Percentiles rank a stretch among this genome's conserved stretches.
Evolutionary conservation across 2,888 invertebrate genomes (phyloP).

Genomic region (Acleris literana): DNA sequence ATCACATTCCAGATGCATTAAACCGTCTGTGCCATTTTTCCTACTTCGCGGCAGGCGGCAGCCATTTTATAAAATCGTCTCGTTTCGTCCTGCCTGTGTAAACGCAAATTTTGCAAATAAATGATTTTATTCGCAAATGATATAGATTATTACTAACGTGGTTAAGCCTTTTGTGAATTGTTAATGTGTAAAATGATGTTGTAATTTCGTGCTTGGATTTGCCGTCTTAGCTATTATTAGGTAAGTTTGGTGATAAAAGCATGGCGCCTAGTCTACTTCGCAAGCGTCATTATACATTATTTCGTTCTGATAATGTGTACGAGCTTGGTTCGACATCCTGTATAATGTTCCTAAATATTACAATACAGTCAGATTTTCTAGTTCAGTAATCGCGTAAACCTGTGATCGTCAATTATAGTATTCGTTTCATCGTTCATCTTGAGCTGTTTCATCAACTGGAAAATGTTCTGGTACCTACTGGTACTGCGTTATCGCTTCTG

Average conservation of each 20-base stretch:
- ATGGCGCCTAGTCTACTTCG: slow-evolving; percentile 21
- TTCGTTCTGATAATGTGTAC: too few relatives aligned
- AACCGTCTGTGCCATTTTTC: slow-evolving; percentile 17
- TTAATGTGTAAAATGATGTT: slow-evolving; percentile 45
- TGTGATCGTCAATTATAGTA: too few relatives aligned
- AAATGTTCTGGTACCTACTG: too few relatives aligned
- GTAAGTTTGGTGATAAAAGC: slow-evolving; percentile 50
- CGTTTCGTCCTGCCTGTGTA: slow-evolving; percentile 14
- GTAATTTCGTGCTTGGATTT: slow-evolving; percentile 46
- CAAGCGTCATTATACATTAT: slow-evolving; percentile 12
- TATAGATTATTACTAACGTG: slow-evolving; percentile 46
- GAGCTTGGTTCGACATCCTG: background rate
- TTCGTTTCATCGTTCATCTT: too few relatives aligned
- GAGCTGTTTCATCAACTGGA: too few relatives aligned
- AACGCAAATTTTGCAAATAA: slow-evolving; percentile 10
- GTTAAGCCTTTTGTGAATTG: slow-evolving; percentile 49
- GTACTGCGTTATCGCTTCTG: too few relatives aligned
- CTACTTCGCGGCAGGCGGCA: slow-evolving; percentile 19
- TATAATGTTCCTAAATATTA: background rate
- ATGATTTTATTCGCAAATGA: slow-evolving; percentile 40
- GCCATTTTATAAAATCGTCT: slow-evolving; percentile 33
- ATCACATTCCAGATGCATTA: slow-evolving; percentile 5
- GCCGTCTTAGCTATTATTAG: slow-evolving; percentile 51
- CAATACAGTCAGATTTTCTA: background rate
- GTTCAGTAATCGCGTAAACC: background rate